These are phyloP conservation scores for Argya squamiceps DNA, from an alignment of 2,797 vertebrate species.

Conservation along the genomic window DNA sequence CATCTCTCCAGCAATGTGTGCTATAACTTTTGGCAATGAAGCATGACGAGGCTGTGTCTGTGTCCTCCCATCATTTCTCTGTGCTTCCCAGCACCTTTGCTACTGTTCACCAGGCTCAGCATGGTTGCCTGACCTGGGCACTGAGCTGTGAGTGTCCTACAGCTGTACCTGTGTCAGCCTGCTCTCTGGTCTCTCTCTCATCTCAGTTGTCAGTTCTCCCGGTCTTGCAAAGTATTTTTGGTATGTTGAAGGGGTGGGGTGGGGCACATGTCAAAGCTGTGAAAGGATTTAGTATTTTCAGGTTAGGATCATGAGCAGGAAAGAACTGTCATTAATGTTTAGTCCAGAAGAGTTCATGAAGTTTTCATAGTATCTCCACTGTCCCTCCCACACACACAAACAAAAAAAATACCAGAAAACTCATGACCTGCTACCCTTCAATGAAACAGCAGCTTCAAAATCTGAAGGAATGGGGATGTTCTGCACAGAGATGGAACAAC, in stretches of 20 bases:
- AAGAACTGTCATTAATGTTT: background rate
- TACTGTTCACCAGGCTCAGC: background rate
- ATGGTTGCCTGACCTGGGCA: accelerated
- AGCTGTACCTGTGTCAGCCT: background rate
- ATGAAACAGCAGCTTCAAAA: background rate
- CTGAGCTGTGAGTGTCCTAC: background rate
- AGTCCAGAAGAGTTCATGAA: background rate
- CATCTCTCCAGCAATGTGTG: background rate
- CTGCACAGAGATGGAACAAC: background rate
- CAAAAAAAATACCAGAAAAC: background rate
- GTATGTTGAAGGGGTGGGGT: background rate
- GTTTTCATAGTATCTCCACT: background rate
- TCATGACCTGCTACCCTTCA: accelerated
- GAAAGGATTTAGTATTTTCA: background rate
- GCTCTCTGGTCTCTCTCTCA: background rate
- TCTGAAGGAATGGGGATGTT: background rate
- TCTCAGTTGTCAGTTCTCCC: background rate
- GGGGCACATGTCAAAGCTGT: background rate
- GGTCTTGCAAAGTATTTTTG: background rate
- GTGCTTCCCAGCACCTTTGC: background rate
- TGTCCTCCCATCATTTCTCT: background rate
- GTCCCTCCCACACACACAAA: background rate
- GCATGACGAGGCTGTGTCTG: accelerated
- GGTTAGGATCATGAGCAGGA: background rate
- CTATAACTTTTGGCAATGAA: background rate